phyloP scores from a whole-genome alignment of 2,888 invertebrate species.

The Oscheius sp. region DNA sequence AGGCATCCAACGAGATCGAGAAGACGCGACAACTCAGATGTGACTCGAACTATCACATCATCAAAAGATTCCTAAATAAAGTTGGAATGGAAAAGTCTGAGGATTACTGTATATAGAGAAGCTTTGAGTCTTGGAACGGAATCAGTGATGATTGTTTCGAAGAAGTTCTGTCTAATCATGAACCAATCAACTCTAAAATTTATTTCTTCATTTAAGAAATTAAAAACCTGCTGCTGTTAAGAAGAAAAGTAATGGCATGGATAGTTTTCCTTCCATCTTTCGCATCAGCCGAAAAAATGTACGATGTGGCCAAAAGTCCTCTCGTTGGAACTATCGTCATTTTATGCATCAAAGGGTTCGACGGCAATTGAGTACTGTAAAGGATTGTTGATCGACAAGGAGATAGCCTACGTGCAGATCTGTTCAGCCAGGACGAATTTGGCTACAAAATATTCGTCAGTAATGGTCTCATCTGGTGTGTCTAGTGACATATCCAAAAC shows the following conservation, averaged over 20 bases:
- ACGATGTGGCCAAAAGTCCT: slow-evolving; percentile 55
- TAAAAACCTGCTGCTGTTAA: slow-evolving; percentile 47
- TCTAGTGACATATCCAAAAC: slow-evolving; percentile 39
- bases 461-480: slow-evolving; percentile 45
- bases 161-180: slow-evolving; percentile 52
- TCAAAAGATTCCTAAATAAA: slow-evolving; percentile 47
- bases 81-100: neutral
- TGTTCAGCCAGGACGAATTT: slow-evolving; percentile 66
- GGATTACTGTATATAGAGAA: slow-evolving; percentile 41
- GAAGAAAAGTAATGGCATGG: slow-evolving; percentile 61
- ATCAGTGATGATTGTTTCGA: slow-evolving; percentile 52
- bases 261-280: slow-evolving; percentile 45
- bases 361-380: slow-evolving; percentile 53
- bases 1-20: slow-evolving; percentile 46
- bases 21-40: slow-evolving; percentile 47
- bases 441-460: slow-evolving; percentile 63
- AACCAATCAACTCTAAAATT: slow-evolving; percentile 59
- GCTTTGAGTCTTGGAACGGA: slow-evolving; percentile 55
- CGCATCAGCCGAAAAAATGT: slow-evolving; percentile 54
- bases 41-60: slow-evolving; percentile 55
- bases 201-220: neutral
- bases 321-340: slow-evolving; percentile 58
- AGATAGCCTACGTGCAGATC: slow-evolving; percentile 57
- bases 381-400: neutral
- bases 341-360: slow-evolving; percentile 63